Conservation (phyloP, 2,888 invertebrate genomes). For the Papilio elwesi region DNA sequence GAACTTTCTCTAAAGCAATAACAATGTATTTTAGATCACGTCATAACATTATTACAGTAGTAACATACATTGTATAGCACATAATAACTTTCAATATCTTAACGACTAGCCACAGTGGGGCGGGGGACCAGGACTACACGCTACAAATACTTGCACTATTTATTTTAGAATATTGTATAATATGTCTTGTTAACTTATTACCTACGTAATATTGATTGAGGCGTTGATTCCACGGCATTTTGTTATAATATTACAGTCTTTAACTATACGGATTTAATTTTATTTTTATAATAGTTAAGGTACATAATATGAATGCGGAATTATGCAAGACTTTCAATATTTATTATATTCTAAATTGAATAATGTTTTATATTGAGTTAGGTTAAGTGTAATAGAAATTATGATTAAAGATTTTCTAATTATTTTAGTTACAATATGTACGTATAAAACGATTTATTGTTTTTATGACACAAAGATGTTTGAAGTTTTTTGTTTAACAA, state of each 20-base stretch:
- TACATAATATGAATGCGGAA: not conserved
- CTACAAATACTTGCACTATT: conserved; percentile 27
- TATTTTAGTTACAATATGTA: not conserved
- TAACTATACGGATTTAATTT: conserved; percentile 25
- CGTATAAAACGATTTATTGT: not conserved
- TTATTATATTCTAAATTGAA: conserved; percentile 1
- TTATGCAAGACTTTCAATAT: conserved; percentile 5
- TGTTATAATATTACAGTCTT: conserved; percentile 29
- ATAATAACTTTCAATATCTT: conserved; percentile 18
- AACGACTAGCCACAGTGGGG: conserved; percentile 15
- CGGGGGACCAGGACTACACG: not conserved
- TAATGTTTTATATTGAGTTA: conserved; percentile 5
- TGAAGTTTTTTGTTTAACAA: not conserved
- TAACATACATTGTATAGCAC: conserved; percentile 2
- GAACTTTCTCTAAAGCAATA: conserved; percentile 24
- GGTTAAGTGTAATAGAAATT: not conserved
- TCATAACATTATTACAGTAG: conserved; percentile 25
- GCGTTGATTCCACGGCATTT: conserved; percentile 25
- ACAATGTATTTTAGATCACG: not conserved
- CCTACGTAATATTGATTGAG: conserved; percentile 28
- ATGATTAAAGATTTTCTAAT: not conserved
- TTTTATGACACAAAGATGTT: conserved; percentile 6
- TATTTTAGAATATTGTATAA: conserved; percentile 36
- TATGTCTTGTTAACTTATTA: conserved; percentile 28
- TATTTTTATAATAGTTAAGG: conserved; percentile 7